These are phyloP conservation scores for Drosophila kepulauana DNA, from an alignment of 1,140 invertebrate genomes.

Conservation along the genomic window DNA sequence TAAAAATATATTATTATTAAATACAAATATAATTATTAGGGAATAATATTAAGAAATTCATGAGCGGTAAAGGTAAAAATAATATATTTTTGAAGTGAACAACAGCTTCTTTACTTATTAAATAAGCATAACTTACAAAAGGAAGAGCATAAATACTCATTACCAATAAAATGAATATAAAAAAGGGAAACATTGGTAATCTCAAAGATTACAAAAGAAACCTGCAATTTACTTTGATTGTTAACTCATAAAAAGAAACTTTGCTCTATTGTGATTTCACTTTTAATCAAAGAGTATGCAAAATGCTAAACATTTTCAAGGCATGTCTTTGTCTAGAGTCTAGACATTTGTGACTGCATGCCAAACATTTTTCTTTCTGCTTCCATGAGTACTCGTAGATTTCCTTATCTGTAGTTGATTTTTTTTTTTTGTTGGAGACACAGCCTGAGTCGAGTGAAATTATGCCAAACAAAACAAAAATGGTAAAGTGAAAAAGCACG, in stretches of 20 bases:
- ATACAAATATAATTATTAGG: too few species aligned
- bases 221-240: not conserved
- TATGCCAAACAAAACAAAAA: constrained; percentile 25
- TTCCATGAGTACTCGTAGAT: not conserved
- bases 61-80: too few species aligned
- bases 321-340: constrained; percentile 16
- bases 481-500: constrained; percentile 26
- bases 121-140: too few species aligned
- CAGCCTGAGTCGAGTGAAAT: not conserved
- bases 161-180: too few species aligned
- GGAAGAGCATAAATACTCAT: too few species aligned
- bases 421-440: constrained; percentile 20
- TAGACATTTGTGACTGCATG: constrained; percentile 51
- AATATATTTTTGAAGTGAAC: too few species aligned
- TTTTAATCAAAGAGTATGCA: not conserved
- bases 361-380: constrained; percentile 20
- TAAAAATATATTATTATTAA: not conserved
- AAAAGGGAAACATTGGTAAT: too few species aligned
- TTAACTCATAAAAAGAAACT: not conserved
- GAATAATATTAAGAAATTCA: too few species aligned
- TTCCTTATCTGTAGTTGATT: constrained; percentile 22
- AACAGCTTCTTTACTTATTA: too few species aligned
- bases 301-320: not conserved
- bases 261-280: not conserved
- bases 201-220: not conserved